Percentiles rank a stretch among this genome's conserved stretches.
Evolutionary conservation across 2,888 invertebrate genomes (phyloP).

Genomic region (Endotricha flammealis): DNA sequence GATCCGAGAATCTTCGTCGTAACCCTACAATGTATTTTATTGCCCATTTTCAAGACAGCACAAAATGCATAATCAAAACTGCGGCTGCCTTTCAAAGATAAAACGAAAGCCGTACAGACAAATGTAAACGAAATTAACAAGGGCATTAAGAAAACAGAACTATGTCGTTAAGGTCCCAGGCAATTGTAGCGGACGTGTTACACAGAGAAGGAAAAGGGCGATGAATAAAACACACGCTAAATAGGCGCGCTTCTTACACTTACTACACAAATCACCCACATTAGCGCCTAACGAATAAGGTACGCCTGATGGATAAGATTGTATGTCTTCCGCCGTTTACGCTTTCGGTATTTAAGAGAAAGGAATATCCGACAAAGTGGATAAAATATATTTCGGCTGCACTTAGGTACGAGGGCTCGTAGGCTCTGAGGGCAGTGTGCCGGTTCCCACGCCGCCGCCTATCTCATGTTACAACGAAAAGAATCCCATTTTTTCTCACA

Average conservation of each 20-base stretch:
- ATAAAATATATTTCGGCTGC: slow-evolving; percentile 67
- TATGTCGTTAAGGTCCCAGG: slow-evolving; percentile 51
- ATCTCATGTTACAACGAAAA: slow-evolving; percentile 67
- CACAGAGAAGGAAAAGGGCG: slow-evolving; percentile 50
- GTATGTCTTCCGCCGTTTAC: slow-evolving; percentile 50
- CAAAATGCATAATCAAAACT: slow-evolving; percentile 15
- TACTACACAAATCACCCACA: slow-evolving; percentile 58
- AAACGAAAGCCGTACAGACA: slow-evolving; percentile 40
- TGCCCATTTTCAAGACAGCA: not conserved
- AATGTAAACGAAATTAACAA: slow-evolving; percentile 55
- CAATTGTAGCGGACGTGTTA: slow-evolving; percentile 49
- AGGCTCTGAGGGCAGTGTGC: slow-evolving; percentile 46
- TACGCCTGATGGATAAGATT: slow-evolving; percentile 66
- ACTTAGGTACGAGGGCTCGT: slow-evolving; percentile 58
- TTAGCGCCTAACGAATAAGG: slow-evolving; percentile 62
- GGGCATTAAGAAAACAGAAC: slow-evolving; percentile 54
- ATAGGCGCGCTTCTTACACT: slow-evolving; percentile 53
- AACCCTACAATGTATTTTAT: slow-evolving; percentile 2
- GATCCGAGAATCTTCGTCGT: not conserved
- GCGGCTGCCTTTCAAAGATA: slow-evolving; percentile 26
- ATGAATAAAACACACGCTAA: slow-evolving; percentile 68
- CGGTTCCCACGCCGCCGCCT: slow-evolving; percentile 69
- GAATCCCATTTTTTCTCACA: slow-evolving; percentile 71
- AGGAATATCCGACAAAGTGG: slow-evolving; percentile 68
- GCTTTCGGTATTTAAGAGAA: slow-evolving; percentile 60